Percentiles rank a stretch among this genome's conserved stretches.
phyloP scores from a whole-genome alignment of 2,113 vertebrate genomes.

The Caloenas nicobarica region DNA sequence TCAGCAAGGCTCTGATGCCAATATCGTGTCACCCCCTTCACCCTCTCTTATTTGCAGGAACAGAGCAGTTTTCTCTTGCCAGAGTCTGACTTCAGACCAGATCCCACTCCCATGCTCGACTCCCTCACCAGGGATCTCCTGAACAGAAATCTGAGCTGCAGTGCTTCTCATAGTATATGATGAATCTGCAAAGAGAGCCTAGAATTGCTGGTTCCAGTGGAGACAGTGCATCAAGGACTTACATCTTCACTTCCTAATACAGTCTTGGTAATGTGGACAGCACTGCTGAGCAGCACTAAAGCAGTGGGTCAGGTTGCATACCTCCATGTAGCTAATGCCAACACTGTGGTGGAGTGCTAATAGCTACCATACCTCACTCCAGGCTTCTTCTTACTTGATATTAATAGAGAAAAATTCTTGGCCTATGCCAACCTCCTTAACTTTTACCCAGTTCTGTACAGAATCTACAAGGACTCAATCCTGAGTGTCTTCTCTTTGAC shows the following conservation, averaged over 20 bases:
- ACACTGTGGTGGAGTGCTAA: accelerated
- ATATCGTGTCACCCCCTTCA: background rate
- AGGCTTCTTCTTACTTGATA: background rate
- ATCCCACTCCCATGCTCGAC: accelerated
- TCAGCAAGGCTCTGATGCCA: background rate
- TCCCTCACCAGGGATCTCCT: background rate
- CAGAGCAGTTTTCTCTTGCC: background rate
- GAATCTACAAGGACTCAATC: background rate
- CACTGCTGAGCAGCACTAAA: background rate
- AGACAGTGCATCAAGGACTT: background rate
- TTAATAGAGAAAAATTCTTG: background rate
- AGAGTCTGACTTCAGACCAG: background rate
- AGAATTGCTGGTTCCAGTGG: background rate
- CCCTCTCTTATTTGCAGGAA: background rate
- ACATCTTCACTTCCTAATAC: background rate
- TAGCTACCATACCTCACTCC: background rate
- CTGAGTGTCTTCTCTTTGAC: background rate
- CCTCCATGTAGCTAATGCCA: background rate
- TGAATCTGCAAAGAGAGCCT: background rate
- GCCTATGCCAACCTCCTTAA: background rate
- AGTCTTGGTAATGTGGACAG: background rate
- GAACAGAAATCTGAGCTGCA: background rate
- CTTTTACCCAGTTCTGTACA: background rate
- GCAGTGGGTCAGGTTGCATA: background rate
- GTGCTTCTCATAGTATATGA: background rate